Percentiles rank a stretch among this genome's conserved stretches.
These are phyloP conservation scores for Drosophila merina DNA, from an alignment of 2,888 invertebrate species.

Conservation along the genomic window DNA sequence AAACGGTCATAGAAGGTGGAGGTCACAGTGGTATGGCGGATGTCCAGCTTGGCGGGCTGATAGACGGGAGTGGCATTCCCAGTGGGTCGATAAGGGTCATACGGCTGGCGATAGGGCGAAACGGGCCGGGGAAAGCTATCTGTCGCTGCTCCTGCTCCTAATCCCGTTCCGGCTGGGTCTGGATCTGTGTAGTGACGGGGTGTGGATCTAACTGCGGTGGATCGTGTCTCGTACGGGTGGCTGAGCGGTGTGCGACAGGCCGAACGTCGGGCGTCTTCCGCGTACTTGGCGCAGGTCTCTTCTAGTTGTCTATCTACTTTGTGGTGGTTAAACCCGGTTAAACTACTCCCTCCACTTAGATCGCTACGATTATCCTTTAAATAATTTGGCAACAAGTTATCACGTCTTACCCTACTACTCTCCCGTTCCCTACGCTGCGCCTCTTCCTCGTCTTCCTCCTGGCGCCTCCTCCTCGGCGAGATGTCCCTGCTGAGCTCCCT, in stretches of 20 bases:
- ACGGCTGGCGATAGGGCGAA: conserved; percentile 77
- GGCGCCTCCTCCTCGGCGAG: conserved; percentile 81
- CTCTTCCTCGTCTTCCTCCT: conserved; percentile 82
- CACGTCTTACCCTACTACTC: conserved; percentile 83
- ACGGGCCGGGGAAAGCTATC: conserved; percentile 65
- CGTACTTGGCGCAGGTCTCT: conserved; percentile 79
- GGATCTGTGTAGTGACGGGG: conserved; percentile 53
- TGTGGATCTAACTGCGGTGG: conserved; percentile 60
- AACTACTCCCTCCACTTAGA: conserved; percentile 81
- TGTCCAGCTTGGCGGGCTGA: conserved; percentile 81
- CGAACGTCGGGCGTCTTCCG: conserved; percentile 74
- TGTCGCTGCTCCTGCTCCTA: conserved; percentile 17
- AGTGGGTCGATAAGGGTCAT: conserved; percentile 66
- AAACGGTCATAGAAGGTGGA: conserved; percentile 84
- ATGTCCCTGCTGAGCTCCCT: conserved; percentile 80
- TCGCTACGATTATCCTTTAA: conserved; percentile 79
- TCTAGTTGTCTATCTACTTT: conserved; percentile 84
- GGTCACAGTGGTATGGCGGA: conserved; percentile 84
- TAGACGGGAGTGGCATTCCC: conserved; percentile 73
- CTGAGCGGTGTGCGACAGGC: conserved; percentile 77
- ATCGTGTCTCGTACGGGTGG: conserved; percentile 73
- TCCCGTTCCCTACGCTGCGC: conserved; percentile 60
- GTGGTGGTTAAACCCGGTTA: conserved; percentile 82
- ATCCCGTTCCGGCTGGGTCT: conserved; percentile 43
- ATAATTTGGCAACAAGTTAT: conserved; percentile 83